These are phyloP conservation scores for Hyposoter dolosus DNA, from an alignment of 2,888 invertebrate genomes.

Conservation along the genomic window DNA sequence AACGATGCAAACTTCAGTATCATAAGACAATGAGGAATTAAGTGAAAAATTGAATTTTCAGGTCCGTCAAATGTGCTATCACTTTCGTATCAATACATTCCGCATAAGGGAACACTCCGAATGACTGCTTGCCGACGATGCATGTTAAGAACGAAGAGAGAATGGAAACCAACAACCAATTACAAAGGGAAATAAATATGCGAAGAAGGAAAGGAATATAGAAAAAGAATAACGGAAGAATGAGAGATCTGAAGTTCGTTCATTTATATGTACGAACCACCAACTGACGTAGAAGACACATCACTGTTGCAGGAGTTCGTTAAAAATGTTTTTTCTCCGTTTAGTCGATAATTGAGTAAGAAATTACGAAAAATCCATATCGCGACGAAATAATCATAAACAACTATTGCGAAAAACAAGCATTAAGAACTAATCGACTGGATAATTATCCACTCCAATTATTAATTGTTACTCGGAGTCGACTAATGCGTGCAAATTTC, in stretches of 20 bases:
- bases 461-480: constrained; percentile 11
- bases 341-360: constrained; percentile 1
- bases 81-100: constrained; percentile 96
- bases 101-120: constrained; percentile 86
- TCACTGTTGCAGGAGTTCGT: constrained; percentile 10
- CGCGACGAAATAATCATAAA: constrained; percentile 33
- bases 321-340: constrained; percentile 2
- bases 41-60: constrained; percentile 81
- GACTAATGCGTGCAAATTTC: neutral
- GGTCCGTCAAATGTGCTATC: constrained; percentile 98
- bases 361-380: neutral
- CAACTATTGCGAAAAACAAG: constrained; percentile 19
- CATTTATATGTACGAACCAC: constrained; percentile 68
- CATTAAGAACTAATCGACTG: neutral
- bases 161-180: constrained; percentile 65
- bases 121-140: constrained; percentile 87
- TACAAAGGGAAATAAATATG: constrained; percentile 44
- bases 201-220: constrained; percentile 56
- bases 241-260: constrained; percentile 76
- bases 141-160: constrained; percentile 83
- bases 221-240: constrained; percentile 62
- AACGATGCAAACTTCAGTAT: too few species aligned
- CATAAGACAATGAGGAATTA: neutral
- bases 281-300: constrained; percentile 58
- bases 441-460: neutral